phyloP scores from a whole-genome alignment of 2,113 vertebrate genomes.

The Neomonachus schauinslandi region DNA sequence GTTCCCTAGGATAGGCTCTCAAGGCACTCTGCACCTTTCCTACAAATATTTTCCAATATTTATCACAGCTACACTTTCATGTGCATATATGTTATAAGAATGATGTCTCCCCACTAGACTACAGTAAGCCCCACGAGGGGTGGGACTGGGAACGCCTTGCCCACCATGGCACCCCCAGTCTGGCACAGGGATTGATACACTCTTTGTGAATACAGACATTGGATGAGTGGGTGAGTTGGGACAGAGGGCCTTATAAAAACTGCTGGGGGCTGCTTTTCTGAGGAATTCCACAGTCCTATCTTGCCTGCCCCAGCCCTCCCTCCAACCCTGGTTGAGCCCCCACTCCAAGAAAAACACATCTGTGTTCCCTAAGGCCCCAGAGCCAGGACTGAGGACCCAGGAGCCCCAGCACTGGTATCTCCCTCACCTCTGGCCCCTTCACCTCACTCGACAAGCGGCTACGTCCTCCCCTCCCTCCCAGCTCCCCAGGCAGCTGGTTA shows the following conservation, averaged over 20 bases:
- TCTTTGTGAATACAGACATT: background rate
- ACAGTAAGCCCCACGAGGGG: background rate
- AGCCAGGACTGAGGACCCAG: background rate
- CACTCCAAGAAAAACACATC: background rate
- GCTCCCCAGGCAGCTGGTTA: constrained; percentile 66
- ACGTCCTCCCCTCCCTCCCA: background rate
- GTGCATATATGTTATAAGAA: background rate
- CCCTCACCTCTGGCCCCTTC: background rate
- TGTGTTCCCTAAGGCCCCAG: background rate
- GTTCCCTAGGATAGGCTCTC: background rate
- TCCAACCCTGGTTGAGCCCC: background rate
- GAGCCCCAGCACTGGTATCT: background rate
- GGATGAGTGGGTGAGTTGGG: background rate
- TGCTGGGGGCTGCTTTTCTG: background rate
- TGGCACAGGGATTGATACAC: background rate
- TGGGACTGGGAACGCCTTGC: background rate
- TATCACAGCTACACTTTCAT: background rate
- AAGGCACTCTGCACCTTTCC: background rate
- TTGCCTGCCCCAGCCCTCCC: too few relatives aligned
- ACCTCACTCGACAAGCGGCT: background rate
- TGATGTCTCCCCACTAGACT: background rate
- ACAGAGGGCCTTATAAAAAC: background rate
- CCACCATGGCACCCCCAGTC: background rate
- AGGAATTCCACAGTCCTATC: background rate
- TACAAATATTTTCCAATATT: background rate